These are phyloP conservation scores for Cybosia mesomella DNA, from an alignment of 2,888 invertebrate genomes.

Conservation along the genomic window DNA sequence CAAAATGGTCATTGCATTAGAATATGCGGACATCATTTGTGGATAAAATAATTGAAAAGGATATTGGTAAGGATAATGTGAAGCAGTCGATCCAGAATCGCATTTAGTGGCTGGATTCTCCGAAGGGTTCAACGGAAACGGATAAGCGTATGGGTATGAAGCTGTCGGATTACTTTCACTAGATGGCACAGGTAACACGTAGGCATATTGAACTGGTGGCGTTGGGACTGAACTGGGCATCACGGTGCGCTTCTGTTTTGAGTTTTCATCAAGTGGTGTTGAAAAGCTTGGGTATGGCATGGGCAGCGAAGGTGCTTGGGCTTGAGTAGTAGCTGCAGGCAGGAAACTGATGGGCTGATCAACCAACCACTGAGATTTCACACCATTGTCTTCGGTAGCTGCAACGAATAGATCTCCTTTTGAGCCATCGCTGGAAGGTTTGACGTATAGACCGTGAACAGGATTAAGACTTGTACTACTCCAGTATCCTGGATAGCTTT, in stretches of 20 bases:
- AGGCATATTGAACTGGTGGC: slow-evolving; percentile 69
- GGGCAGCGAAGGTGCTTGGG: slow-evolving; percentile 52
- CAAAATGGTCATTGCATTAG: slow-evolving; percentile 67
- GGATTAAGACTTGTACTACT: slow-evolving; percentile 68
- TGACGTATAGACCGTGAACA: slow-evolving; percentile 79
- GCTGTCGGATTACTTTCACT: slow-evolving; percentile 43
- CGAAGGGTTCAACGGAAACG: slow-evolving; percentile 47
- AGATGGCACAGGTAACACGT: slow-evolving; percentile 62
- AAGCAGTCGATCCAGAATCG: slow-evolving; percentile 49
- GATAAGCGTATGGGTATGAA: slow-evolving; percentile 64
- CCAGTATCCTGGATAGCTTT: slow-evolving; percentile 58
- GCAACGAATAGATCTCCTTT: slow-evolving; percentile 82
- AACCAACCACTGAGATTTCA: slow-evolving; percentile 76
- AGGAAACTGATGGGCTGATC: slow-evolving; percentile 77
- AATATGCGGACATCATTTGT: slow-evolving; percentile 74
- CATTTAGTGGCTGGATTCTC: slow-evolving; percentile 57
- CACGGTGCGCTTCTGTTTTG: slow-evolving; percentile 68
- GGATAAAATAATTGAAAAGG: slow-evolving; percentile 76
- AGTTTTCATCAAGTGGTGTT: slow-evolving; percentile 58
- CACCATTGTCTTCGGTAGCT: slow-evolving; percentile 77
- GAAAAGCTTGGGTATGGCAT: slow-evolving; percentile 55
- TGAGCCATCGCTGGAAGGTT: slow-evolving; percentile 76
- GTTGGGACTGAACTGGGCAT: slow-evolving; percentile 61
- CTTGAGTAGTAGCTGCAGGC: slow-evolving; percentile 56
- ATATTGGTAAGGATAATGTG: slow-evolving; percentile 61